Evolutionary conservation across 2,888 invertebrate species (phyloP).

Genomic region (Rhimphoctona megacephalus): DNA sequence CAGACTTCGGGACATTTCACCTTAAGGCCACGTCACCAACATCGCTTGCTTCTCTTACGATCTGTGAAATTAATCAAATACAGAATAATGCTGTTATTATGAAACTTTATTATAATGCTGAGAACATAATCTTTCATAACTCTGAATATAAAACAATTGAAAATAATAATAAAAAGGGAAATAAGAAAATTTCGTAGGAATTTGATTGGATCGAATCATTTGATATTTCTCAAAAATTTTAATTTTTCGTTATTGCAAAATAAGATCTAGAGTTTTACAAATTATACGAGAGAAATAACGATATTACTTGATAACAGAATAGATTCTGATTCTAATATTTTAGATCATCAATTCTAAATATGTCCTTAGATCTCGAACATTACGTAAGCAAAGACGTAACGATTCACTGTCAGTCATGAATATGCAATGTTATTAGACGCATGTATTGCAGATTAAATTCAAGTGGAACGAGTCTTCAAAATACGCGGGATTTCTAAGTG

Average conservation of each 20-base stretch:
- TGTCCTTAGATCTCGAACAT: constrained; percentile 23
- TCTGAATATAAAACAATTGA: neutral
- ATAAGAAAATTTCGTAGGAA: neutral
- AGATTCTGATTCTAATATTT: neutral
- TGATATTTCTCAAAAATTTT: neutral
- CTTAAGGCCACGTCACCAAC: constrained; percentile 78
- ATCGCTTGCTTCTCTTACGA: constrained; percentile 73
- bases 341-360: constrained; percentile 23
- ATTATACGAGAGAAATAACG: neutral
- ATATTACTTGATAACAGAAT: neutral
- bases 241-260: neutral
- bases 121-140: neutral
- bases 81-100: neutral
- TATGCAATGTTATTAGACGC: constrained; percentile 57
- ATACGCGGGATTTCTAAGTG: neutral
- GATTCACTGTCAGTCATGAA: constrained; percentile 34
- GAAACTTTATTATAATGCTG: too few relatives aligned
- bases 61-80: constrained; percentile 15
- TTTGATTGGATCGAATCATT: neutral
- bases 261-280: neutral
- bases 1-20: constrained; percentile 86
- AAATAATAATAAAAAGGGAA: neutral
- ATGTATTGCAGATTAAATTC: constrained; percentile 35
- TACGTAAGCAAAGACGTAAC: constrained; percentile 62
- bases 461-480: constrained; percentile 20